Percentiles rank a stretch among this genome's conserved stretches.
These are phyloP conservation scores for Cebuella pygmaea DNA, from an alignment of 2,797 vertebrate genomes.

Conservation along the genomic window DNA sequence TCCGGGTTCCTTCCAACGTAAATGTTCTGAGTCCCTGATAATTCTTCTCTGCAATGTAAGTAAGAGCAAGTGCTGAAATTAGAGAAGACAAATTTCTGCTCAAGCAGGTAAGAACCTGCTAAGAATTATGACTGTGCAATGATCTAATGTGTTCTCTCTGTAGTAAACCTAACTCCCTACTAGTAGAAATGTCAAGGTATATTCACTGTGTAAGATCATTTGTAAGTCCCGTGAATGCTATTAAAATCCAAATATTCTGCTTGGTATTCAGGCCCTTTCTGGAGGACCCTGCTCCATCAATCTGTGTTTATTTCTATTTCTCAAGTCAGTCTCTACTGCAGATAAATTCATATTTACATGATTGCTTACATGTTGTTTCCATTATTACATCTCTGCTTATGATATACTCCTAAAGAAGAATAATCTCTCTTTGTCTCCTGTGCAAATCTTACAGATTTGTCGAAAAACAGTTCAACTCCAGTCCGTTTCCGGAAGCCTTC, in stretches of 20 bases:
- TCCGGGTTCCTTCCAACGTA: neutral
- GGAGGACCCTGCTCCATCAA: slow-evolving; percentile 12
- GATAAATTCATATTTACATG: slow-evolving; percentile 52
- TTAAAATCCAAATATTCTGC: slow-evolving; percentile 63
- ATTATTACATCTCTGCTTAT: slow-evolving; percentile 32
- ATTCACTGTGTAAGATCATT: slow-evolving; percentile 62
- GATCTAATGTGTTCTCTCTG: slow-evolving; percentile 36
- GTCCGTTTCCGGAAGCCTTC: neutral
- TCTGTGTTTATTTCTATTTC: slow-evolving; percentile 54
- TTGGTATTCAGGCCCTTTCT: slow-evolving; percentile 24
- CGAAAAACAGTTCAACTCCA: neutral
- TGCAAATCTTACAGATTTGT: neutral
- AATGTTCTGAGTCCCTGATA: neutral
- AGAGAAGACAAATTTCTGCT: slow-evolving; percentile 60
- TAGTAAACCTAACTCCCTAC: slow-evolving; percentile 20
- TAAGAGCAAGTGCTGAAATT: slow-evolving; percentile 46
- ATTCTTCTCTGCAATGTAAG: slow-evolving; percentile 14
- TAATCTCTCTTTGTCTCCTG: neutral
- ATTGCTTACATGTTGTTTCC: slow-evolving; percentile 36
- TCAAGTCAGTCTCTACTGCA: neutral
- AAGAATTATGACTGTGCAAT: slow-evolving; percentile 45
- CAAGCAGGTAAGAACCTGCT: slow-evolving; percentile 37
- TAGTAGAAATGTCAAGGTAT: slow-evolving; percentile 65
- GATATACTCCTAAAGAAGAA: neutral
- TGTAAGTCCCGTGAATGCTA: slow-evolving; percentile 64